A percentile compares a stretch with the other conserved stretches of the same genome.
Evolutionary conservation across 2,797 vertebrate genomes (phyloP).

Genomic region (Ctenochaetus hawaiiensis): DNA sequence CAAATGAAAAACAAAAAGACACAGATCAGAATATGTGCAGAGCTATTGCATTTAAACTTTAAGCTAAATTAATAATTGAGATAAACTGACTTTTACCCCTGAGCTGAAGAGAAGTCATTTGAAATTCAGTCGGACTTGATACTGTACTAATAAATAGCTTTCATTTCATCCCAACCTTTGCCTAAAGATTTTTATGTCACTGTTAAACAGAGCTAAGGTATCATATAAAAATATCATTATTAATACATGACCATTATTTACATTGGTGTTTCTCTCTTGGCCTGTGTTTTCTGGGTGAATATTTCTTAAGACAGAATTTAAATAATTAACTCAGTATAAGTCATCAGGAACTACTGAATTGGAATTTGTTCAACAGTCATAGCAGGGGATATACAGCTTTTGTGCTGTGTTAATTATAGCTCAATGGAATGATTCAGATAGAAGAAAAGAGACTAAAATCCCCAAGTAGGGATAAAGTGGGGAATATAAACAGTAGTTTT

Average conservation of each 20-base stretch:
- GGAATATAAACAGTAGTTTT: conserved; percentile 35
- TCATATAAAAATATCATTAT: conserved; percentile 17
- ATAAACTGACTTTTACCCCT: conserved; percentile 16
- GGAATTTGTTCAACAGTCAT: conserved; percentile 50
- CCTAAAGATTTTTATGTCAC: conserved; percentile 16
- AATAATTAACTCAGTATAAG: conserved; percentile 51
- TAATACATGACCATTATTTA: conserved; percentile 32
- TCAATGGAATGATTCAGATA: conserved; percentile 50
- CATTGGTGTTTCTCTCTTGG: neutral
- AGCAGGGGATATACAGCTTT: conserved; percentile 40
- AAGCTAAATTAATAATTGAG: neutral
- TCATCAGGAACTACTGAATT: conserved; percentile 46
- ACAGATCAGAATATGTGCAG: neutral
- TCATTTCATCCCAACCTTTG: conserved; percentile 32
- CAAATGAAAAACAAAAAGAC: neutral
- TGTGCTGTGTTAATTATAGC: conserved; percentile 63
- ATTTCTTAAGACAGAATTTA: conserved; percentile 40
- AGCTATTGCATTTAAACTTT: neutral
- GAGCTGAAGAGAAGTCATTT: conserved; percentile 17
- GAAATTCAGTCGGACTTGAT: conserved; percentile 19
- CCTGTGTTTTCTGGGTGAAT: conserved; percentile 2
- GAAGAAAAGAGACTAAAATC: conserved; percentile 34
- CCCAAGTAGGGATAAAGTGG: conserved; percentile 6
- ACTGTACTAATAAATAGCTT: conserved; percentile 24
- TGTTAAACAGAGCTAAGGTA: conserved; percentile 1